Base-by-base conservation (phyloP, 2,113 vertebrate genomes). In the Excalfactoria chinensis region DNA sequence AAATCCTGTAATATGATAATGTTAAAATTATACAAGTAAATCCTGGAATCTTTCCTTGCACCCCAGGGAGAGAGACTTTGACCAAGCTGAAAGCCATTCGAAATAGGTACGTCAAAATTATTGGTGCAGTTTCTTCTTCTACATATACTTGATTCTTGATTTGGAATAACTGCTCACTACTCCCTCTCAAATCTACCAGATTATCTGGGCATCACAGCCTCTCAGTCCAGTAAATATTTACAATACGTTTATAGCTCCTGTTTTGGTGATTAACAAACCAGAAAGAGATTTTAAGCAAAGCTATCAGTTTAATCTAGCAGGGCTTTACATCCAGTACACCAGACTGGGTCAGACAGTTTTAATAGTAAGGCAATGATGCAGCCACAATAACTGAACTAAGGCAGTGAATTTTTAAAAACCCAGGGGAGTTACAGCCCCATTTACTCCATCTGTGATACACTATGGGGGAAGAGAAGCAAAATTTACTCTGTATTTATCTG, bases 371-470 rank as follows among this genome's bases (percentile, higher is more conserved):
- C 95, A 97, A 77, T 82, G 95, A 94, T 91, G 96, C 87, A 96
- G 93, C 86, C 93, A 90, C 89, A 89, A 80, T 96, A 93, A 97
- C 96, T 93, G 80, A 97, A 96, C 70, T 75, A 95, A 72, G 22
- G 93, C 77, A 93, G 95, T 67, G 97, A 96, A 96, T 98, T 97
- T 97, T 94, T 97, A 64, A 97, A 97, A 96, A 97, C 97, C 96
- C 97, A 34, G 28, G 96, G 96, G 97, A 97, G 88, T 97, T 97
- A 69, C 76, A 95, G 97, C 96, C 77, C 96, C 96, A 98, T 98
- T 98, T 98, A 95, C 93, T 97, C 98, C 97, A 97, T 98, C 97
- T 98, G 97, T 96, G 97, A 93, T 92, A 96, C 88, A 95, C 70
- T 60, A 80, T 1, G 19, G 84, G 68, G 86, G 71, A 75, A 95